Evolutionary conservation across 2,113 vertebrate species (phyloP), one percentile per base, ranked within the genome.

Genomic region (Crotalus tigris): DNA sequence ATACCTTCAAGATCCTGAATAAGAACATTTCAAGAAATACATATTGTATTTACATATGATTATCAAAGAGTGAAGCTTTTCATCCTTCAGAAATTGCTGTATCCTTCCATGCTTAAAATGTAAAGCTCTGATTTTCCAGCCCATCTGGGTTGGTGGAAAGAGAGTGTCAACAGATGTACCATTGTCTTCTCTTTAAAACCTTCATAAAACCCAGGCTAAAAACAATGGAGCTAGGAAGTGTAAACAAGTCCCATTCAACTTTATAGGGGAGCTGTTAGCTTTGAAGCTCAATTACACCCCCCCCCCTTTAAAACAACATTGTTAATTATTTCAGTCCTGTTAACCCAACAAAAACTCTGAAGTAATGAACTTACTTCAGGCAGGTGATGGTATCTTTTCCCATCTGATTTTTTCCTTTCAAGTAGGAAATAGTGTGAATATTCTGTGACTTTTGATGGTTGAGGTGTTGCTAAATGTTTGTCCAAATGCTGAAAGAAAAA

Each of bases 131-230:
- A 95, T 94, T 93, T 97, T 94, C 93, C 92, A 95, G 94, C 93
- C 95, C 96, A 97, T 97, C 96, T 96, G 97, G 95, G 93, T 94
- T 94, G 96, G 94, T 88, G 89, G 96, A 97, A 96, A 96, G 94
- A n/a, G 94, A 96, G 96, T 96, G 95, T 97, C 97, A 97, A 97
- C 96, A 97, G 97, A 96, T 96, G 96, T 95, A 96, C 96, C 95
- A 94, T 96, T 97, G 95, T 95, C 96, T 97, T 96, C 95, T n/a
- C 97, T 96, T 96, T 96, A 96, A 96, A 96, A 97, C 94, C 96
- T 95, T 94, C 92, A 95, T 93, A 93, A 96, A 96, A 93, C 93
- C 87, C 96, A 96, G 94, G 95, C 94, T 96, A 91, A 95, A 97
- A 97, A 97, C 97, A 97, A 97, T 96, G 95, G 96, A 93, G 93